Evolutionary conservation across 1,140 invertebrate species (phyloP).

Genomic region (Bombus cullumanus): DNA sequence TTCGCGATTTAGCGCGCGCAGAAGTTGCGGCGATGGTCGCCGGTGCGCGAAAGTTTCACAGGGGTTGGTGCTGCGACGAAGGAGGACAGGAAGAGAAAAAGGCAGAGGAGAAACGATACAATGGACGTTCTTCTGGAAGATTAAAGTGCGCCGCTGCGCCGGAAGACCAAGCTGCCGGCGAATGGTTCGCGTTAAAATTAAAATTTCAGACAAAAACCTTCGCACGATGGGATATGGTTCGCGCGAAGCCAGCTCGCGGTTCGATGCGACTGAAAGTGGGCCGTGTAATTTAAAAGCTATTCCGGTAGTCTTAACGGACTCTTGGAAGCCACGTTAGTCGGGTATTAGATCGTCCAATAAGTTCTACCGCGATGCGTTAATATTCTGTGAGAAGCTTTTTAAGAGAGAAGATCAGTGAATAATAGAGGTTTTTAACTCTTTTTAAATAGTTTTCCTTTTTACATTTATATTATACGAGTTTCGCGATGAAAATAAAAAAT

Average conservation of each 20-base stretch:
- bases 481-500: too few species aligned
- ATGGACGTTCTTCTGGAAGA: slow-evolving; percentile 72
- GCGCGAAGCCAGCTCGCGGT: neutral
- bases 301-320: slow-evolving; percentile 49
- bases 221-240: neutral
- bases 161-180: slow-evolving; percentile 39
- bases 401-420: neutral
- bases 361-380: neutral
- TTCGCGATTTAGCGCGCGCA: neutral
- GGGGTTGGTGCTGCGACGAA: neutral
- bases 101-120: slow-evolving; percentile 31
- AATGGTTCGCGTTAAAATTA: slow-evolving; percentile 71
- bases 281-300: slow-evolving; percentile 70
- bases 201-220: slow-evolving; percentile 66
- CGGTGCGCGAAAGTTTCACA: slow-evolving; percentile 4
- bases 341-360: neutral
- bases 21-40: neutral
- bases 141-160: slow-evolving; percentile 65
- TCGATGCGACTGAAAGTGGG: slow-evolving; percentile 16
- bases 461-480: too few species aligned
- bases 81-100: neutral
- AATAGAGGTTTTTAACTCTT: neutral
- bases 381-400: neutral
- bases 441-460: too few species aligned
- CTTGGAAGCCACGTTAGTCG: slow-evolving; percentile 46